phyloP scores from a whole-genome alignment of 2,113 vertebrate genomes.

The Leptodactylus fuscus region DNA sequence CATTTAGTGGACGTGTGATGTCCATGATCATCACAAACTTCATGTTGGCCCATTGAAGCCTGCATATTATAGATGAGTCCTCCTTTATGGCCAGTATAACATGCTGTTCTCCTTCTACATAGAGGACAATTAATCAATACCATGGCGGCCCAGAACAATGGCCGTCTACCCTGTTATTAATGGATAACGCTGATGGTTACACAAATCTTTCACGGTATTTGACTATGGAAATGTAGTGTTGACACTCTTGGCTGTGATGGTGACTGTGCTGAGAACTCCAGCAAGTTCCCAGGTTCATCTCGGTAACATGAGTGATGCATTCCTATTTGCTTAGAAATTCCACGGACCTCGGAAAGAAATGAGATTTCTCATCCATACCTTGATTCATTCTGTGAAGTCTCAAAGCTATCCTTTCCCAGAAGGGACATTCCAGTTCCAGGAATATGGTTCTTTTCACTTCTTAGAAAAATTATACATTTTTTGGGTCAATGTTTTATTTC shows the following conservation, averaged over 20 bases:
- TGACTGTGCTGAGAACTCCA: neutral
- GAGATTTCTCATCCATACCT: conserved; percentile 40
- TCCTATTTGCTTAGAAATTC: conserved; percentile 9
- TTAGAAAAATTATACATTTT: conserved; percentile 3
- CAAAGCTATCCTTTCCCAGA: conserved; percentile 7
- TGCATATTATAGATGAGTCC: neutral
- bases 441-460: neutral
- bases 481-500: conserved; percentile 12
- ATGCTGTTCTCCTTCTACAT: neutral
- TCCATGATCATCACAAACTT: too few species aligned
- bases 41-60: too few species aligned
- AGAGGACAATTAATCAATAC: neutral
- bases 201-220: neutral
- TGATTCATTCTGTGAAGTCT: neutral
- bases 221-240: conserved; percentile 12
- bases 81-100: neutral
- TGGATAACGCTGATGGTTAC: neutral
- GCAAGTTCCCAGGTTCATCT: neutral
- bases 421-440: conserved; percentile 30
- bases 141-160: neutral
- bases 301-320: neutral
- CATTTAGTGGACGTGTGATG: too few species aligned
- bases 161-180: neutral
- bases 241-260: neutral
- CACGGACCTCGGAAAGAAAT: neutral